Percentiles rank a stretch among this genome's conserved stretches.
Conservation (phyloP, 1,140 invertebrate genomes). For the Sarcophaga peregrina region DNA sequence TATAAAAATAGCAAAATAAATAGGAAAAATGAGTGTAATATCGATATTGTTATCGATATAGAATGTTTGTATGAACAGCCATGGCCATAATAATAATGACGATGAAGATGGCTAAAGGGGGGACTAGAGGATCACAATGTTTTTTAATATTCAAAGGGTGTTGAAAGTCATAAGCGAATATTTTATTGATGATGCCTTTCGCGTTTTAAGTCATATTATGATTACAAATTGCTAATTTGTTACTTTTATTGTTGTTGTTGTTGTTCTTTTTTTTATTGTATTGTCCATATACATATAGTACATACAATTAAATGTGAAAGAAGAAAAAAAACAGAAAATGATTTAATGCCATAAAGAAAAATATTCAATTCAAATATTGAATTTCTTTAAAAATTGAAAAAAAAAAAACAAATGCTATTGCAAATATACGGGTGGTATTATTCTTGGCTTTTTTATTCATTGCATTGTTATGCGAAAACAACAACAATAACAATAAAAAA, state of each 20-base stretch:
- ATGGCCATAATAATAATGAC: no score
- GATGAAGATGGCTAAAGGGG: no score
- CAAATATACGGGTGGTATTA: neutral
- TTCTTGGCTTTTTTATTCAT: no score
- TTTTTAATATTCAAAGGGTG: constrained; percentile 10
- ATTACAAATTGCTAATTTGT: neutral
- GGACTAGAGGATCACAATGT: no score
- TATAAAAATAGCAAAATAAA: neutral
- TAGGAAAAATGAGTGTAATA: no score
- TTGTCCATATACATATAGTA: no score
- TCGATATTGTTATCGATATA: no score
- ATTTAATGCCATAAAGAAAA: neutral
- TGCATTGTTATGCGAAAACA: neutral
- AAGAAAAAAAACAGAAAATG: neutral
- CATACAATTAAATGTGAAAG: no score
- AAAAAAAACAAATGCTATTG: neutral
- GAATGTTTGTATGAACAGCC: no score
- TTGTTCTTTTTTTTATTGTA: no score
- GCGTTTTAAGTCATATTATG: neutral
- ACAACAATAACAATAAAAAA: neutral
- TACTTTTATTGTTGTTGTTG: no score
- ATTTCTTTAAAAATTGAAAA: neutral
- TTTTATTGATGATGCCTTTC: neutral
- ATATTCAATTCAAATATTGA: neutral
- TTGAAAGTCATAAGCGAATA: constrained; percentile 11